A percentile compares a stretch with the other conserved stretches of the same genome.
Evolutionary conservation across 2,113 vertebrate species (phyloP).

Genomic region (Pseudopipra pipra): DNA sequence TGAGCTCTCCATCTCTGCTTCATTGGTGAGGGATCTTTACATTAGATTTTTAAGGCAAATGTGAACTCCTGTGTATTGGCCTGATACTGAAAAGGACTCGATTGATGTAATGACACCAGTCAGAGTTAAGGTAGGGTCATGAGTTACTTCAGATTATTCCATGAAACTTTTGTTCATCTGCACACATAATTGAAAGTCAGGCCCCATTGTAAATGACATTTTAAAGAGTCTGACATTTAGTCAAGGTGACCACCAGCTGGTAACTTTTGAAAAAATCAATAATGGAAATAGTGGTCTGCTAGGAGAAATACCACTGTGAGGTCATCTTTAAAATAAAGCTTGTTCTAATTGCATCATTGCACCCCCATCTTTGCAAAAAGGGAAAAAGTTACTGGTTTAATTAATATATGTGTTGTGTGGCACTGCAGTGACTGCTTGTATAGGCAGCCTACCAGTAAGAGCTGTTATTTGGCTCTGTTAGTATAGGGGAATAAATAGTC

Average conservation of each 20-base stretch:
- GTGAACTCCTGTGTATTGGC: accelerated
- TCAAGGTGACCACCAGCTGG: conserved; percentile 28
- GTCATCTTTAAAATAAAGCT: conserved; percentile 12
- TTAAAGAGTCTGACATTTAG: conserved; percentile 44
- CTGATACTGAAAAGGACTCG: not conserved
- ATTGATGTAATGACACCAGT: not conserved
- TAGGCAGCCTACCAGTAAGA: not conserved
- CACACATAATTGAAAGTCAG: not conserved
- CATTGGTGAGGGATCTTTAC: not conserved
- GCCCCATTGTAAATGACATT: not conserved
- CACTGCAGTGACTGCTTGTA: not conserved
- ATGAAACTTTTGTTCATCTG: not conserved
- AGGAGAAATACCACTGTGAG: conserved; percentile 14
- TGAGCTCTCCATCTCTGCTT: not conserved
- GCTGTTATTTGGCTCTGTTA: not conserved
- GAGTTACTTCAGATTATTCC: not conserved
- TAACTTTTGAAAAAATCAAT: conserved; percentile 38
- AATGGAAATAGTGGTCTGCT: conserved; percentile 10
- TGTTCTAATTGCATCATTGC: not conserved
- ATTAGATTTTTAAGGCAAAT: accelerated
- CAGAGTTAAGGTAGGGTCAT: not conserved
- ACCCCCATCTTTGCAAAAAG: not conserved
- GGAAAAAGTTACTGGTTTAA: not conserved
- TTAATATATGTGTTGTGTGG: not conserved
- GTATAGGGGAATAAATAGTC: not conserved